Conservation (phyloP, 2,888 invertebrate species). For the Trachelus iudaicus region DNA sequence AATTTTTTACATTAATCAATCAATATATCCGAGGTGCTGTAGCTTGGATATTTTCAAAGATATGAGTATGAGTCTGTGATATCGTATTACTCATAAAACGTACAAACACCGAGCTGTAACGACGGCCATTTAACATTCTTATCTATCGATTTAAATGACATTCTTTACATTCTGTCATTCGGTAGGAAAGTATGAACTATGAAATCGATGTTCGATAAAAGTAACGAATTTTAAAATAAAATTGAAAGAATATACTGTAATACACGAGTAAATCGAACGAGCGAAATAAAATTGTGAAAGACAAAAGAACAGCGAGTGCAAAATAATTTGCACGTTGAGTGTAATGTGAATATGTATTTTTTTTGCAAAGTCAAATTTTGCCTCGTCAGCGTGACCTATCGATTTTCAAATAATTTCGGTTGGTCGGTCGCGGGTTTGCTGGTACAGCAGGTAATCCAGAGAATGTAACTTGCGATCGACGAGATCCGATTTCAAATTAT, state of each 20-base stretch:
- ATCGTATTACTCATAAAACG: conserved; percentile 50
- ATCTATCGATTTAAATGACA: conserved; percentile 48
- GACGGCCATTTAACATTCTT: conserved; percentile 43
- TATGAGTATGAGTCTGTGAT: background rate
- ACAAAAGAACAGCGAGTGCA: background rate
- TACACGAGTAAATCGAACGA: background rate
- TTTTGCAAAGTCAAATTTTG: background rate
- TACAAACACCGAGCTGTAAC: conserved; percentile 37
- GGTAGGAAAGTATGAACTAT: conserved; percentile 14
- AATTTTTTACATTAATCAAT: too few relatives aligned
- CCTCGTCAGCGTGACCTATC: background rate
- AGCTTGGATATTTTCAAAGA: too few relatives aligned
- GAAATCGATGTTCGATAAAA: conserved; percentile 38
- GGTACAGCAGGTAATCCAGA: background rate
- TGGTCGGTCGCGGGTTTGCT: background rate
- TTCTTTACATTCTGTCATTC: conserved; percentile 36
- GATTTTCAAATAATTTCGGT: background rate
- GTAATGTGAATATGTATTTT: background rate
- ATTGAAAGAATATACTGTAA: background rate
- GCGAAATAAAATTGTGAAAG: background rate
- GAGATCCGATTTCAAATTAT: conserved; percentile 5
- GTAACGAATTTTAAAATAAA: conserved; percentile 31
- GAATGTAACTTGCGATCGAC: background rate
- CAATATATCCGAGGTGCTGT: too few relatives aligned
- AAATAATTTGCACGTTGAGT: background rate